Evolutionary conservation across 2,113 vertebrate species (phyloP).

Genomic region (Pseudolaguvia tuberculata): DNA sequence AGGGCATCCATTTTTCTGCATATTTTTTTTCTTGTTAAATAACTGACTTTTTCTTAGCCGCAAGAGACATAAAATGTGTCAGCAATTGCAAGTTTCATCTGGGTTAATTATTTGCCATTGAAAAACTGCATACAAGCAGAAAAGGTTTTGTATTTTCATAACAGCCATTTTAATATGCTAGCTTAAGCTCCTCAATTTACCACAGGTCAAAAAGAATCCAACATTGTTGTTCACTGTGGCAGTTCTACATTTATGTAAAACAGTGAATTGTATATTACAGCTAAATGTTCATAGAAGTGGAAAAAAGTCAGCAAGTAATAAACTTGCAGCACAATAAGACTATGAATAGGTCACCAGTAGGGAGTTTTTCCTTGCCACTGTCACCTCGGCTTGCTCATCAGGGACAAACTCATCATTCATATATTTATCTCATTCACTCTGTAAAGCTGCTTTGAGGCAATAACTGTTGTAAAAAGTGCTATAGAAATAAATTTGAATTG

Average conservation of each 20-base stretch:
- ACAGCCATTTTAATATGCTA: constrained; percentile 25
- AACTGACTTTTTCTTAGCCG: neutral
- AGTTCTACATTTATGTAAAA: neutral
- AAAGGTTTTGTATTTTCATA: constrained; percentile 8
- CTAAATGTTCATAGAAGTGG: no score
- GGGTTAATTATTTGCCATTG: constrained; percentile 13
- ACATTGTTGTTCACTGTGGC: neutral
- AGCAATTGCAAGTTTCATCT: constrained; percentile 21
- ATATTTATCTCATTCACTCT: no score
- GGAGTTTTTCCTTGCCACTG: no score
- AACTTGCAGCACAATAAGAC: neutral
- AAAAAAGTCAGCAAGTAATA: neutral
- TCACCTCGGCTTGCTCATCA: no score
- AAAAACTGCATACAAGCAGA: constrained; percentile 3
- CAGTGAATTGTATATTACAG: neutral
- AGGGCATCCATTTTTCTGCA: neutral
- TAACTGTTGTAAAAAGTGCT: no score
- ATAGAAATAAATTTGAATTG: no score
- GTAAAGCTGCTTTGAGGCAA: no score
- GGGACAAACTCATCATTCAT: no score
- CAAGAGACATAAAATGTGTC: constrained; percentile 16
- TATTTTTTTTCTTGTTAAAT: neutral
- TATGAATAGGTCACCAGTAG: no score
- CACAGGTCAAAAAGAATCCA: constrained; percentile 46
- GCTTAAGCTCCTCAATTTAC: constrained; percentile 37